phyloP scores from a whole-genome alignment of 2,113 vertebrate genomes.

The Platysteira castanea region DNA sequence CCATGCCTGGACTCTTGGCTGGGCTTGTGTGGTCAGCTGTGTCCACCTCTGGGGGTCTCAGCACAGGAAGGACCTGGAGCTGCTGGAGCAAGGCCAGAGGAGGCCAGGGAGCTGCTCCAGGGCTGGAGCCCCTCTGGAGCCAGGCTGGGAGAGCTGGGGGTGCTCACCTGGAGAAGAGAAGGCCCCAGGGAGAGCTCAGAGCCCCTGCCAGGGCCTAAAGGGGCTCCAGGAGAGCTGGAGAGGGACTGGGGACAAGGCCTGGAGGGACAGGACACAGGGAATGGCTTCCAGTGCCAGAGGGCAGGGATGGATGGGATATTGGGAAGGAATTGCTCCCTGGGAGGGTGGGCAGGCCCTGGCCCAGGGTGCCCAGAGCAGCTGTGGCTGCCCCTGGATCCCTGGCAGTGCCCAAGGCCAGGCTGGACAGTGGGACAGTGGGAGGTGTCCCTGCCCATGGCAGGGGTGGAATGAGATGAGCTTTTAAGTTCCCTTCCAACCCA shows the following conservation, averaged over 20 bases:
- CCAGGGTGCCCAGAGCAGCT: neutral
- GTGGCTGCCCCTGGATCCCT: neutral
- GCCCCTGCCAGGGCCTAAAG: neutral
- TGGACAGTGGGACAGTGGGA: fast-evolving
- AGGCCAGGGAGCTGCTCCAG: fast-evolving
- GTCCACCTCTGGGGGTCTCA: neutral
- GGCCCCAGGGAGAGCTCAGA: neutral
- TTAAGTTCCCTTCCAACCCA: neutral
- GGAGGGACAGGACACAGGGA: neutral
- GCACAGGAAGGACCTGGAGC: fast-evolving
- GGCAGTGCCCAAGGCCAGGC: fast-evolving
- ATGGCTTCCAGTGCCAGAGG: neutral
- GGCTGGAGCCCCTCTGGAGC: neutral
- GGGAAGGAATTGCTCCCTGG: fast-evolving
- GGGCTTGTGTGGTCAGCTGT: neutral
- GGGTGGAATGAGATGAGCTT: fast-evolving
- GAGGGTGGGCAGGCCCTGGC: neutral
- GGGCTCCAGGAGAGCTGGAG: neutral
- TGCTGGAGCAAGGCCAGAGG: fast-evolving
- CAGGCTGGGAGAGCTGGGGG: neutral
- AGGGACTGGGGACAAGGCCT: neutral
- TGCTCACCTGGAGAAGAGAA: neutral
- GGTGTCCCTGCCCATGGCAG: neutral
- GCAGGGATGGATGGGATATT: neutral
- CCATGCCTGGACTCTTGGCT: neutral